A percentile compares a stretch with the other conserved stretches of the same genome.
phyloP scores from a whole-genome alignment of 1,140 invertebrate species.

The Drosophila ambigua region DNA sequence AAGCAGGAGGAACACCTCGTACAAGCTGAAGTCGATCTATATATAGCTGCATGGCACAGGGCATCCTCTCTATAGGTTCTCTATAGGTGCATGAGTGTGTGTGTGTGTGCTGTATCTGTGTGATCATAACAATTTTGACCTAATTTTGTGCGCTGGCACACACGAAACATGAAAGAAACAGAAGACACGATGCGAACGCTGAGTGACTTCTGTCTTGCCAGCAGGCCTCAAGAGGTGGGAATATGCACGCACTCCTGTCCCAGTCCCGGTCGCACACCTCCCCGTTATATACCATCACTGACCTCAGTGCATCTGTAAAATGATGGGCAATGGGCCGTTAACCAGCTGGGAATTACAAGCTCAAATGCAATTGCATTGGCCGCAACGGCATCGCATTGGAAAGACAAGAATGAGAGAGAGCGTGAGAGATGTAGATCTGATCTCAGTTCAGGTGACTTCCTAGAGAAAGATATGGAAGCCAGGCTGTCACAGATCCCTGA shows the following conservation, averaged over 20 bases:
- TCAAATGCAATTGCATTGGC: too few relatives aligned
- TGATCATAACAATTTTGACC: slow-evolving; percentile 83
- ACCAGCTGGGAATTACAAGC: slow-evolving; percentile 14
- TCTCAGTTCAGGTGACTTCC: not conserved
- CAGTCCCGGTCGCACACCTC: not conserved
- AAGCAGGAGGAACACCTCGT: slow-evolving; percentile 69
- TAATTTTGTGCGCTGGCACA: slow-evolving; percentile 60
- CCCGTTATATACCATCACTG: slow-evolving; percentile 48
- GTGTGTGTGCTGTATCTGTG: slow-evolving; percentile 45
- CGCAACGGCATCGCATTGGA: too few relatives aligned
- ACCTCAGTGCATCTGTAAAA: slow-evolving; percentile 73
- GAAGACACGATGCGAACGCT: slow-evolving; percentile 32
- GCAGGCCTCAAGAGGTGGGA: slow-evolving; percentile 16
- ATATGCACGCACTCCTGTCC: slow-evolving; percentile 34
- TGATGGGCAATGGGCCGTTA: slow-evolving; percentile 55
- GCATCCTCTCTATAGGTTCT: slow-evolving; percentile 13
- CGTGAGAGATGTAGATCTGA: too few relatives aligned
- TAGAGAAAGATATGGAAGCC: not conserved
- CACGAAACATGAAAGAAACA: slow-evolving; percentile 62
- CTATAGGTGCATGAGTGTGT: not conserved
- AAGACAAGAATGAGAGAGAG: too few relatives aligned
- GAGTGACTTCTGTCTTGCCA: slow-evolving; percentile 53
- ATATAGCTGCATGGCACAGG: slow-evolving; percentile 76
- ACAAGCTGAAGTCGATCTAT: slow-evolving; percentile 58
- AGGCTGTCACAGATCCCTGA: too few relatives aligned